Evolutionary conservation across 2,797 vertebrate species (phyloP).

Genomic region (Pipistrellus pipistrellus): DNA sequence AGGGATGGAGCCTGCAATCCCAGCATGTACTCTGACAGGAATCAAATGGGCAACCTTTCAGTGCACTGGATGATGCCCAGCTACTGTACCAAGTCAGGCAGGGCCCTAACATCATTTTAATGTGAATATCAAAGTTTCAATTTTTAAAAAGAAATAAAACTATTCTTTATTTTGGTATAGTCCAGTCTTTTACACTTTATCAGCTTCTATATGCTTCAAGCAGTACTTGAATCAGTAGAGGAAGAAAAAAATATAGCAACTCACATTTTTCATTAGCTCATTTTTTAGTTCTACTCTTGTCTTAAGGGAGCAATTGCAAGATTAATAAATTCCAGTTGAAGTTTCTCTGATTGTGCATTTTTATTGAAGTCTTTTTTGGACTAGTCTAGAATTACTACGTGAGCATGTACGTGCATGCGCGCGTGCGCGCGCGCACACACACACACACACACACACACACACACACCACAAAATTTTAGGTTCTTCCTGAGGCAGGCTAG

Average conservation of each 20-base stretch:
- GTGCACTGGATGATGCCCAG: too few relatives aligned
- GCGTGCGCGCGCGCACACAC: not conserved
- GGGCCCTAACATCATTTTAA: slow-evolving; percentile 28
- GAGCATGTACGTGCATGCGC: rapidly evolving
- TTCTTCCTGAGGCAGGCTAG: not conserved
- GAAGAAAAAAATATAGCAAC: not conserved
- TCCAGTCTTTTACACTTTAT: not conserved
- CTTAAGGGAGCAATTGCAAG: not conserved
- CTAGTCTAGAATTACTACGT: not conserved
- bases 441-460: not conserved
- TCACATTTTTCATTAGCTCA: not conserved
- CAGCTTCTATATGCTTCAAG: not conserved
- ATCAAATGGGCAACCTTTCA: too few relatives aligned
- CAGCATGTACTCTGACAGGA: too few relatives aligned
- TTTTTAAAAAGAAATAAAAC: not conserved
- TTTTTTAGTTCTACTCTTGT: not conserved
- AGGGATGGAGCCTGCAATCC: too few relatives aligned
- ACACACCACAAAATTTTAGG: not conserved
- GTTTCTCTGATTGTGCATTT: not conserved
- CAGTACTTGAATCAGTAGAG: not conserved
- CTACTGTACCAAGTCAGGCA: too few relatives aligned
- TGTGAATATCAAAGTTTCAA: not conserved
- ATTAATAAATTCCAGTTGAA: not conserved
- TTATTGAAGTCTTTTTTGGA: not conserved
- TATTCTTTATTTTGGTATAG: not conserved